Evolutionary conservation across 2,797 vertebrate species (phyloP).

Genomic region (Platalea minor): DNA sequence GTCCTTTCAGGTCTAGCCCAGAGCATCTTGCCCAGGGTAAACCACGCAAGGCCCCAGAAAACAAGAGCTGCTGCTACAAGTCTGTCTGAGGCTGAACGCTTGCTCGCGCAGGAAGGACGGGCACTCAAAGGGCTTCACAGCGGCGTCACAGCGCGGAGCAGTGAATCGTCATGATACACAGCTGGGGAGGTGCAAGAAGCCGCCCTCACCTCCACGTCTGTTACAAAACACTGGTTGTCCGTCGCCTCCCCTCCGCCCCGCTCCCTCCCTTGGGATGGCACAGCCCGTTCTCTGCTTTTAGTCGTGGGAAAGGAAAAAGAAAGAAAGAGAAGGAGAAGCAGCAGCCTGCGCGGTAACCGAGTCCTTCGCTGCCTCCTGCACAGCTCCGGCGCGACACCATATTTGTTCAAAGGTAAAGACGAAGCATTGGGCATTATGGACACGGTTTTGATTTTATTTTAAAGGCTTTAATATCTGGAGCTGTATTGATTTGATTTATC

Average conservation of each 20-base stretch:
- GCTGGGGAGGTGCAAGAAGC: background rate
- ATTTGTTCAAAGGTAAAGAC: background rate
- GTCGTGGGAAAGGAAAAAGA: fast-evolving
- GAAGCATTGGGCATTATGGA: constrained; percentile 29
- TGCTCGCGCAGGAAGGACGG: fast-evolving
- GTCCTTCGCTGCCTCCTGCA: background rate
- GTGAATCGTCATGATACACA: fast-evolving
- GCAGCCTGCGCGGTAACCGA: background rate
- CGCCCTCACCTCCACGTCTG: fast-evolving
- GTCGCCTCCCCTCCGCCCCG: background rate
- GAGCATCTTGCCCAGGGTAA: background rate
- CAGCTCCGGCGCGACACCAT: background rate
- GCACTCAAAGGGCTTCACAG: background rate
- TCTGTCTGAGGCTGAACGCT: background rate
- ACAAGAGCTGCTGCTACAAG: background rate
- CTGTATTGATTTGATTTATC: constrained; percentile 74
- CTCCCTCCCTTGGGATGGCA: background rate
- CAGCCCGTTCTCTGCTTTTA: background rate
- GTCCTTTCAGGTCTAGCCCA: background rate
- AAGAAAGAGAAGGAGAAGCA: background rate
- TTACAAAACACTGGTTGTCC: background rate
- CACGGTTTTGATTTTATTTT: constrained; percentile 60
- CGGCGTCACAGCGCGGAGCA: fast-evolving
- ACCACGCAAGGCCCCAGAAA: background rate
- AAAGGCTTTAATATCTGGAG: constrained; percentile 71